Evolutionary conservation across 1,140 invertebrate genomes (phyloP).

Genomic region (Hetaerina americana): DNA sequence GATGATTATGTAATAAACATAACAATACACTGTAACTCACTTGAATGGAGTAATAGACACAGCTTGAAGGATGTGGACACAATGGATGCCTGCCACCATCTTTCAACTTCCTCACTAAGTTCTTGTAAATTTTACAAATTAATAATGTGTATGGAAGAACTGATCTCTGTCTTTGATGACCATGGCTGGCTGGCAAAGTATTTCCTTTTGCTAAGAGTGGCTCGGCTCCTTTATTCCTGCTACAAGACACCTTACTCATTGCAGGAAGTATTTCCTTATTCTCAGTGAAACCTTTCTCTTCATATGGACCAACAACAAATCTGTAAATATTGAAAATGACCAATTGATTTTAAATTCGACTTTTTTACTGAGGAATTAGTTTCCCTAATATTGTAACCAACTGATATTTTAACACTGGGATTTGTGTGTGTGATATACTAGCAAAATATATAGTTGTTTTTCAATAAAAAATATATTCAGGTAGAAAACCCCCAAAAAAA

Average conservation of each 20-base stretch:
- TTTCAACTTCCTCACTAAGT: constrained; percentile 34
- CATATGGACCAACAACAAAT: constrained; percentile 46
- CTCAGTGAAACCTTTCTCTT: constrained; percentile 26
- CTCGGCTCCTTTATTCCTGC: neutral
- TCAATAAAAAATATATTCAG: no score
- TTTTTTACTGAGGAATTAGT: no score
- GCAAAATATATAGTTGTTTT: no score
- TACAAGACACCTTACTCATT: neutral
- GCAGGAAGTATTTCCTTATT: constrained; percentile 6
- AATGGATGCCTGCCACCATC: constrained; percentile 32
- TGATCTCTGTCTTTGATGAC: neutral
- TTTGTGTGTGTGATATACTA: no score
- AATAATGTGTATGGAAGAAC: neutral
- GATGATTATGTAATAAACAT: no score
- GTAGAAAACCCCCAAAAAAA: no score
- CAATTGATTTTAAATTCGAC: neutral
- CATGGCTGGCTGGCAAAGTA: neutral
- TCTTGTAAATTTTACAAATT: constrained; percentile 30
- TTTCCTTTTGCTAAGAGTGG: neutral
- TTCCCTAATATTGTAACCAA: no score
- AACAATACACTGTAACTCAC: constrained; percentile 23
- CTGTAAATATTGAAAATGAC: constrained; percentile 22
- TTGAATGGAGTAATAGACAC: constrained; percentile 39
- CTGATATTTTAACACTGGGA: no score
- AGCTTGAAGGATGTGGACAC: constrained; percentile 49